phyloP scores from a whole-genome alignment of 2,113 vertebrate genomes.

The Upupa epops region DNA sequence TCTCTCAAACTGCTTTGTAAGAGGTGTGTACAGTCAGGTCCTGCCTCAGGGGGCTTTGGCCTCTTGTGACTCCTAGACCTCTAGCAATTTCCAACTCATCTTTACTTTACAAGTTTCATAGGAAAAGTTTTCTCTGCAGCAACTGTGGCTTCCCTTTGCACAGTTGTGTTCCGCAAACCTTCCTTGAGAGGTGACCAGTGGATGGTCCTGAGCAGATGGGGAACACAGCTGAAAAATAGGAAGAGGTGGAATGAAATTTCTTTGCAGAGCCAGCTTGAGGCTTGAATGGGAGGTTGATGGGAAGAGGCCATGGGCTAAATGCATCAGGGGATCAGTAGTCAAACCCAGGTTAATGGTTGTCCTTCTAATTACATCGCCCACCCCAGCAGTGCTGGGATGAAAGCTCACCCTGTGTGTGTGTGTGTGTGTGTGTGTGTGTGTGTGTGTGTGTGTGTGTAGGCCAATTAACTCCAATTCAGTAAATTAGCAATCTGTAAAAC shows the following conservation, averaged over 20 bases:
- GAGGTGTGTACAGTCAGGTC: not conserved
- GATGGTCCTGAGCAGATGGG: not conserved
- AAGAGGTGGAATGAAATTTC: not conserved
- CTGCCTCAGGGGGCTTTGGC: not conserved
- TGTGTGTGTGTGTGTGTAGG: not conserved
- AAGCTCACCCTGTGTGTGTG: slow-evolving; percentile 12
- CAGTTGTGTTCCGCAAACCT: not conserved
- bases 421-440: not conserved
- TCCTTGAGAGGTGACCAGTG: not conserved
- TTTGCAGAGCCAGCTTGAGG: not conserved
- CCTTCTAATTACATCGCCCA: not conserved
- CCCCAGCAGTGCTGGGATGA: not conserved
- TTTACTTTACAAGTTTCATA: not conserved
- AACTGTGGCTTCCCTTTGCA: not conserved
- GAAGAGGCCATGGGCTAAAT: not conserved
- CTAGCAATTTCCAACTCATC: not conserved
- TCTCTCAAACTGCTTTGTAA: not conserved
- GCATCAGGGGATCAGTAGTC: not conserved
- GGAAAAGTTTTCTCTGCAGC: not conserved
- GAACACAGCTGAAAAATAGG: not conserved
- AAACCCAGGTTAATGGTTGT: slow-evolving; percentile 12
- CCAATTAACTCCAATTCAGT: slow-evolving; percentile 8
- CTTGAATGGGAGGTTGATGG: not conserved
- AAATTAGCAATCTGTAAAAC: slow-evolving; percentile 45
- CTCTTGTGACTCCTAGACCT: not conserved